A percentile compares a stretch with the other conserved stretches of the same genome.
phyloP scores from a whole-genome alignment of 2,113 vertebrate genomes.

The Manacus vitellinus region DNA sequence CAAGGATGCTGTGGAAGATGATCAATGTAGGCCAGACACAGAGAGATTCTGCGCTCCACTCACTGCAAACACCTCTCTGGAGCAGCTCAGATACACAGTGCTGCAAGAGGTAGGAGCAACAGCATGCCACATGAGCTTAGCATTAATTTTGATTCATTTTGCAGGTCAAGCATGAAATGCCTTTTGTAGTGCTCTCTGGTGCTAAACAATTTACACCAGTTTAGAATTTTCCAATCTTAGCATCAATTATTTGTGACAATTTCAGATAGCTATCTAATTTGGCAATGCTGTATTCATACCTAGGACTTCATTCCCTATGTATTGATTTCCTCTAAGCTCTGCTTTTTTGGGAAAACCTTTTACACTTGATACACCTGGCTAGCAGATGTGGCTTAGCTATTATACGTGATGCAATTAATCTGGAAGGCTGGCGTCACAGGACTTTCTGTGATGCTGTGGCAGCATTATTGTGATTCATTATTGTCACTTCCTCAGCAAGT shows the following conservation, averaged over 20 bases:
- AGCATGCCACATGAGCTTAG: neutral
- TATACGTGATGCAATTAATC: conserved; percentile 58
- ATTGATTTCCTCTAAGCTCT: conserved; percentile 4
- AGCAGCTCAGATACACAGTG: neutral
- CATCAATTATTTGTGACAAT: conserved; percentile 42
- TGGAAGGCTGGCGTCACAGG: conserved; percentile 41
- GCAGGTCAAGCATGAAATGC: conserved; percentile 56
- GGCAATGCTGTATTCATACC: neutral
- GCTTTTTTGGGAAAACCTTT: neutral
- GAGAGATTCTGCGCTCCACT: neutral
- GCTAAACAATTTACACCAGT: conserved; percentile 21
- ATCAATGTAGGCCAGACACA: neutral
- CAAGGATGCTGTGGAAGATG: neutral
- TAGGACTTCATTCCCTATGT: neutral
- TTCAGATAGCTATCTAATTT: conserved; percentile 18
- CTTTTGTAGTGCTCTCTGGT: conserved; percentile 16
- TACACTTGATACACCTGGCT: conserved; percentile 36
- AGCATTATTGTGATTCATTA: conserved; percentile 62
- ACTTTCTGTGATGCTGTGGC: conserved; percentile 20
- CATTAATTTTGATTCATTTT: conserved; percentile 65
- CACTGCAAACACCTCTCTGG: neutral
- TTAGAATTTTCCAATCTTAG: conserved; percentile 35
- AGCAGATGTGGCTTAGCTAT: conserved; percentile 40
- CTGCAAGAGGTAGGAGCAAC: conserved; percentile 24
- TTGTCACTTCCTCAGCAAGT: conserved; percentile 31